A percentile compares a stretch with the other conserved stretches of the same genome.
phyloP scores from a whole-genome alignment of 1,140 invertebrate genomes.

The Aphis gossypii region DNA sequence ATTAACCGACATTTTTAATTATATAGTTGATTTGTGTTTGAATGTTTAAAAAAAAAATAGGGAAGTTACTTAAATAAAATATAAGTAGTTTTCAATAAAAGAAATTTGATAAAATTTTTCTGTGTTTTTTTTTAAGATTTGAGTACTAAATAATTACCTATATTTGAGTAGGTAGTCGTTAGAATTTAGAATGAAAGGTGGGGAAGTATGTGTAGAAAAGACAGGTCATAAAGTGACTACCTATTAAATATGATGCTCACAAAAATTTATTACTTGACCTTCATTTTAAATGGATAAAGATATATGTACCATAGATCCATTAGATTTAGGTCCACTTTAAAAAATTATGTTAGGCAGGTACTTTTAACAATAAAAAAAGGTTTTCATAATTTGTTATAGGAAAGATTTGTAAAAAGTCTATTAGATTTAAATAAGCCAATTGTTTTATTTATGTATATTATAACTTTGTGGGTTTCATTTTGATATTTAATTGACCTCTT shows the following conservation, averaged over 20 bases:
- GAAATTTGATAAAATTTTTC: neutral
- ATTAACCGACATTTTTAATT: neutral
- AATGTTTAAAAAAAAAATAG: neutral
- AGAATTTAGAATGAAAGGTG: neutral
- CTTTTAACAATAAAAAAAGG: neutral
- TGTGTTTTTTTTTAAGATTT: neutral
- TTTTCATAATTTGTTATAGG: neutral
- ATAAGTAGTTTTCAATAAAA: neutral
- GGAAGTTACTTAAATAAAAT: neutral
- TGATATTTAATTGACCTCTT: neutral
- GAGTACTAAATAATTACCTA: neutral
- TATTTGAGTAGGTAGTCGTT: neutral
- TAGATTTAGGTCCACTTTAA: neutral
- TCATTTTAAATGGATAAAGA: neutral
- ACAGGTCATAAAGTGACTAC: neutral
- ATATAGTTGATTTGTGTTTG: neutral
- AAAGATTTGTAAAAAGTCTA: neutral
- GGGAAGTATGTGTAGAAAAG: neutral
- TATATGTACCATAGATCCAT: neutral
- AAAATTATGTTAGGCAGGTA: neutral
- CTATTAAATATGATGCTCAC: slow-evolving; percentile 11
- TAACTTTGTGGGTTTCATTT: neutral
- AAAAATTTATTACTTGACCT: neutral
- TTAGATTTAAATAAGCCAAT: neutral
- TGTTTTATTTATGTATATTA: neutral